Percentiles rank a stretch among this genome's conserved stretches.
Conservation (phyloP, 2,888 invertebrate species). For the Eilema caniola region DNA sequence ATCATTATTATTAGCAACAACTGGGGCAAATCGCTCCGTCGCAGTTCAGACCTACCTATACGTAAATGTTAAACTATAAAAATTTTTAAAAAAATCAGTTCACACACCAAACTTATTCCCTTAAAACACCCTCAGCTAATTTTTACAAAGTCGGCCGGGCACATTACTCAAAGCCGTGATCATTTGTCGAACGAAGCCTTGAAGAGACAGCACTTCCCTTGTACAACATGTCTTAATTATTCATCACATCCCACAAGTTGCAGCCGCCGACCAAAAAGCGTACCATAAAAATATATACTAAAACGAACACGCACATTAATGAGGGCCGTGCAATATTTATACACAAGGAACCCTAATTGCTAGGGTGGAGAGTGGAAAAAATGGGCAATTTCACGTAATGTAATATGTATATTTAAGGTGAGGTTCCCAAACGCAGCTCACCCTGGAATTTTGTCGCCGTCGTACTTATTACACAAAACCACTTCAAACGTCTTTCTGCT, state of each 20-base stretch:
- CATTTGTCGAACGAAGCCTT: conserved; percentile 54
- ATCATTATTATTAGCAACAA: not conserved
- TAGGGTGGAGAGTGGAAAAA: conserved; percentile 87
- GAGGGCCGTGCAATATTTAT: conserved; percentile 87
- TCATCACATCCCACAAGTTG: conserved; percentile 79
- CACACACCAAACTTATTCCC: conserved; percentile 1
- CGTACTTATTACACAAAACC: conserved; percentile 80
- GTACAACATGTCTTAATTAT: conserved; percentile 82
- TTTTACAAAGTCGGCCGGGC: conserved; percentile 23
- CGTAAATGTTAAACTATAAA: not conserved
- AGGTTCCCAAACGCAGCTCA: conserved; percentile 74
- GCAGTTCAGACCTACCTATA: no score
- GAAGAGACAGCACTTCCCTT: conserved; percentile 68
- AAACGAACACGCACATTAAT: conserved; percentile 86
- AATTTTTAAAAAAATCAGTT: conserved; percentile 15
- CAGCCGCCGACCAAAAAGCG: conserved; percentile 73
- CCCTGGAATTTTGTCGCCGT: conserved; percentile 80
- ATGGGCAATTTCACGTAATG: conserved; percentile 87
- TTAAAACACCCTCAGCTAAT: conserved; percentile 18
- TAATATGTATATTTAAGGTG: conserved; percentile 87
- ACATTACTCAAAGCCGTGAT: conserved; percentile 50
- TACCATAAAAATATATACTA: conserved; percentile 83
- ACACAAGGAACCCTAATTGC: conserved; percentile 86
- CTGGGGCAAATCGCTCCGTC: not conserved
- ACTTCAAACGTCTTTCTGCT: conserved; percentile 81